phyloP scores from a whole-genome alignment of 2,888 invertebrate genomes.

The Lithosia quadra region DNA sequence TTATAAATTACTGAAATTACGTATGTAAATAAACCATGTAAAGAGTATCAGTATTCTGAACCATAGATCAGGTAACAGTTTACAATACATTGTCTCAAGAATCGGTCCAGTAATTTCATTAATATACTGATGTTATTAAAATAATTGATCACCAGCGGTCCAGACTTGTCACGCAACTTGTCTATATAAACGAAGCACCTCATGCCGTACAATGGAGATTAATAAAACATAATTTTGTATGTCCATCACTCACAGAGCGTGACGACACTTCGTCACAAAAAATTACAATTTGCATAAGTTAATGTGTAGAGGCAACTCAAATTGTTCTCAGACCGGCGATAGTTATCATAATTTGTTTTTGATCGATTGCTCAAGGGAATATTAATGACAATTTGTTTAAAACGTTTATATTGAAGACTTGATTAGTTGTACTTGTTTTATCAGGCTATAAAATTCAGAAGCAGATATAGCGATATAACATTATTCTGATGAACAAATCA shows the following conservation, averaged over 20 bases:
- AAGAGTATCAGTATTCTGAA: slow-evolving; percentile 4
- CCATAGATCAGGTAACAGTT: not conserved
- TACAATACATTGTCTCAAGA: slow-evolving; percentile 29
- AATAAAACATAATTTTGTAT: slow-evolving; percentile 51
- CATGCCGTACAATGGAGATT: slow-evolving; percentile 53
- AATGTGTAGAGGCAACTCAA: slow-evolving; percentile 50
- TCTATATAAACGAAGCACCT: slow-evolving; percentile 51
- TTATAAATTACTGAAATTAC: not conserved
- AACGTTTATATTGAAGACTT: slow-evolving; percentile 31
- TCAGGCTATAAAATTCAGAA: not conserved
- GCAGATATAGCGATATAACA: not conserved
- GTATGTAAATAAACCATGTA: not conserved
- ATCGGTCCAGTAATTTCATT: slow-evolving; percentile 59
- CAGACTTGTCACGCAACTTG: slow-evolving; percentile 49
- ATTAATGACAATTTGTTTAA: slow-evolving; percentile 40
- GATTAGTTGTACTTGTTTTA: slow-evolving; percentile 15
- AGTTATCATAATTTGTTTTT: slow-evolving; percentile 50
- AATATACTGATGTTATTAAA: slow-evolving; percentile 62
- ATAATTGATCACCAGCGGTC: slow-evolving; percentile 57
- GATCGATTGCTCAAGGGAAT: slow-evolving; percentile 54
- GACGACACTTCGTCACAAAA: slow-evolving; percentile 48
- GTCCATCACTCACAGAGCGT: slow-evolving; percentile 51
- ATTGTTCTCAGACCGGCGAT: slow-evolving; percentile 47
- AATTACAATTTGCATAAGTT: slow-evolving; percentile 53
- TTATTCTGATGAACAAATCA: not conserved